Conservation (phyloP, 2,888 invertebrate genomes). For the Globia sparganii region DNA sequence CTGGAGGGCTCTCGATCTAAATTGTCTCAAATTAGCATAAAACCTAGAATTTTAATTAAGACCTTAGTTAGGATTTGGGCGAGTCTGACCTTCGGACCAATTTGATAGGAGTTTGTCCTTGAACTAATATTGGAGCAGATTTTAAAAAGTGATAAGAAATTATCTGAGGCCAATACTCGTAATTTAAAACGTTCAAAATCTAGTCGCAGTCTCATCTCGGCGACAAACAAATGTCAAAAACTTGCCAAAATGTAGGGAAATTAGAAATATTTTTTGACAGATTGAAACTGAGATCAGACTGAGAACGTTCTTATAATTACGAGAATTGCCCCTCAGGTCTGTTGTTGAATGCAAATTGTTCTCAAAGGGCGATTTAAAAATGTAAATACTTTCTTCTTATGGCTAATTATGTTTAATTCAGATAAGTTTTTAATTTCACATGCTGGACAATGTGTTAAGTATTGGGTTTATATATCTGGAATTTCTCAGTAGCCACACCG, state of each 20-base stretch:
- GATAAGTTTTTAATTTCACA: background rate
- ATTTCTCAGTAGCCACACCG: background rate
- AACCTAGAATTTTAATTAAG: slow-evolving; percentile 65
- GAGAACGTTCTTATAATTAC: too few relatives aligned
- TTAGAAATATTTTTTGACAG: too few relatives aligned
- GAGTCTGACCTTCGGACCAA: slow-evolving; percentile 44
- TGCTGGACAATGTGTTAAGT: too few relatives aligned
- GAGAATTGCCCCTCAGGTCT: too few relatives aligned
- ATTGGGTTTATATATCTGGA: background rate
- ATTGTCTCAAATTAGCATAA: slow-evolving; percentile 65
- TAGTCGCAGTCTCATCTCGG: too few relatives aligned
- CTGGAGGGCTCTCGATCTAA: slow-evolving; percentile 46
- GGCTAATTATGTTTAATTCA: background rate
- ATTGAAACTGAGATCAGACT: too few relatives aligned
- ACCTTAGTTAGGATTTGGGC: slow-evolving; percentile 49
- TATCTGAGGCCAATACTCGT: too few relatives aligned
- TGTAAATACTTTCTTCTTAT: background rate
- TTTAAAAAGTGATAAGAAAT: slow-evolving; percentile 25
- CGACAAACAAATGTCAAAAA: too few relatives aligned
- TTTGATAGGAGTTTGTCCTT: slow-evolving; percentile 37
- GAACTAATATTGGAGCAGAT: slow-evolving; percentile 33
- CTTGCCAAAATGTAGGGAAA: too few relatives aligned
- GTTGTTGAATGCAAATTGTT: slow-evolving; percentile 4
- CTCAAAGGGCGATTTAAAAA: background rate
- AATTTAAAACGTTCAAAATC: too few relatives aligned